Conservation (phyloP, 2,888 invertebrate species). For the Diploptera punctata region DNA sequence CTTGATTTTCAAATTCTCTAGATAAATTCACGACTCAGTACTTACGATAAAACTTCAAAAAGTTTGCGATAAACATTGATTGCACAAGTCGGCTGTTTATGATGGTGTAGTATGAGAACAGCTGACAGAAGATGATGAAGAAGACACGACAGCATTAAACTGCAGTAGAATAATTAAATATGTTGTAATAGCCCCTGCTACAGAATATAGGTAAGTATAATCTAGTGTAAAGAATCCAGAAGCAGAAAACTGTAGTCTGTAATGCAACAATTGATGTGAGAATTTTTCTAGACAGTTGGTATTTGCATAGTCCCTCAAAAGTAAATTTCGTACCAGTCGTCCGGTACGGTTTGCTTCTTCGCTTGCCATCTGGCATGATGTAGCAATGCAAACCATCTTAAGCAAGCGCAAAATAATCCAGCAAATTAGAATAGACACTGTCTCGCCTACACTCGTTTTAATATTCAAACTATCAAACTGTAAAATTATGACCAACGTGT, state of each 20-base stretch:
- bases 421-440: not conserved
- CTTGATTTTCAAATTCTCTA: too few relatives aligned
- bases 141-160: not conserved
- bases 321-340: not conserved
- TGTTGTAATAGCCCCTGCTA: conserved; percentile 6
- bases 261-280: not conserved
- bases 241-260: conserved; percentile 7
- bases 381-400: not conserved
- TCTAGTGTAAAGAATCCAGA: conserved; percentile 5
- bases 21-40: too few relatives aligned
- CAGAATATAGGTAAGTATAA: not conserved
- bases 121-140: too few relatives aligned
- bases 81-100: too few relatives aligned
- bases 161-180: conserved; percentile 9
- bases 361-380: not conserved
- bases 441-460: not conserved
- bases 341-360: not conserved
- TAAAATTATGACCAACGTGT: not conserved
- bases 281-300: not conserved
- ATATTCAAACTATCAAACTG: not conserved
- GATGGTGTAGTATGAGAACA: too few relatives aligned
- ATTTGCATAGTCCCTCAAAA: not conserved
- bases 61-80: too few relatives aligned
- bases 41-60: too few relatives aligned
- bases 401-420: not conserved